Percentiles rank a stretch among this genome's conserved stretches.
phyloP scores from a whole-genome alignment of 2,113 vertebrate species.

The Poeciliopsis retropinna region DNA sequence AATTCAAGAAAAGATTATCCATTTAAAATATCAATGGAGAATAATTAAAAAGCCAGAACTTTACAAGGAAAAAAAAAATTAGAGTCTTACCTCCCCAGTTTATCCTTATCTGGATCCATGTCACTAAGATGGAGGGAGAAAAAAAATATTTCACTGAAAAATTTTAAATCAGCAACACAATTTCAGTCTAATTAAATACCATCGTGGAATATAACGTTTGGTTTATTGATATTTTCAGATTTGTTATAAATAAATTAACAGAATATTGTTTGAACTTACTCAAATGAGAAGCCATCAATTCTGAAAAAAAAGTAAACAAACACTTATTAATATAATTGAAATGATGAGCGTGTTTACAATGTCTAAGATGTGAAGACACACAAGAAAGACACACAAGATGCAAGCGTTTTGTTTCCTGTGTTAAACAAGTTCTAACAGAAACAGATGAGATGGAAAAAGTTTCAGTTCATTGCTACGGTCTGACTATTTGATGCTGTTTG shows the following conservation, averaged over 20 bases:
- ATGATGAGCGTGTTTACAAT: background rate
- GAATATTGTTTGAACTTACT: conserved; percentile 83
- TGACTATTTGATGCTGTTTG: no score
- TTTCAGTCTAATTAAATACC: conserved; percentile 1
- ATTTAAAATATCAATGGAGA: background rate
- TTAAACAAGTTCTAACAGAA: background rate
- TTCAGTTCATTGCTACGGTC: background rate
- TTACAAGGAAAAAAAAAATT: background rate
- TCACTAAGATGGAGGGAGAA: conserved; percentile 81
- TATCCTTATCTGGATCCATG: conserved; percentile 98
- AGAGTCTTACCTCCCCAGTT: conserved; percentile 88
- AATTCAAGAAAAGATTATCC: background rate
- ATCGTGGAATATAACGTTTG: background rate
- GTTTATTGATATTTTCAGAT: conserved; percentile 3
- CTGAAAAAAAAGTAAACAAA: conserved; percentile 81
- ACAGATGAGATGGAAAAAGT: background rate
- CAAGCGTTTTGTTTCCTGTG: background rate
- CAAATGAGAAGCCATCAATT: conserved; percentile 93
- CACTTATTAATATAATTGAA: background rate
- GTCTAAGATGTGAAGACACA: background rate
- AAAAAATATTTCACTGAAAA: background rate
- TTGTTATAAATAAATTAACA: background rate
- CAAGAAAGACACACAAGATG: background rate
- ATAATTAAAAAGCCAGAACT: background rate
- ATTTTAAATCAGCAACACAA: background rate